These are phyloP conservation scores for Macrobrachium rosenbergii DNA, from an alignment of 1,140 invertebrate genomes.

Conservation along the genomic window DNA sequence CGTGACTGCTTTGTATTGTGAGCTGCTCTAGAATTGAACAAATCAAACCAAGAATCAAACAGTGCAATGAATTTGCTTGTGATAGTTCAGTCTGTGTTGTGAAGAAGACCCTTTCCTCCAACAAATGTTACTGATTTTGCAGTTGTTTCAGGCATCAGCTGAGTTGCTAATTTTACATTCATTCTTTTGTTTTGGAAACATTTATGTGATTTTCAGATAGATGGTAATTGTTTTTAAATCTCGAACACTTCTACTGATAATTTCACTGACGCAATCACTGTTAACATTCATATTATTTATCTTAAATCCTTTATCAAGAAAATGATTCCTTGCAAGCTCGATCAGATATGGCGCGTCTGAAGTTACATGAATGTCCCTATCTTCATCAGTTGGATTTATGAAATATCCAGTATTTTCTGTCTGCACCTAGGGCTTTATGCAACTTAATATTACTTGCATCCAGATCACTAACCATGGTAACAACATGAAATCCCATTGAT, in stretches of 20 bases:
- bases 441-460: constrained; percentile 3
- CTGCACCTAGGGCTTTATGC: not conserved
- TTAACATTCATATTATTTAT: no score
- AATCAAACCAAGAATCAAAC: not conserved
- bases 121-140: not conserved
- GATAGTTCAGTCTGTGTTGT: not conserved
- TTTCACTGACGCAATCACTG: no score
- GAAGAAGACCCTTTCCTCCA: not conserved
- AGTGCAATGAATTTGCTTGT: constrained; percentile 14
- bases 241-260: not conserved
- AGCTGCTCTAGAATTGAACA: not conserved
- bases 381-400: not conserved
- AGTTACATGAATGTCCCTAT: not conserved
- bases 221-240: not conserved
- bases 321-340: not conserved
- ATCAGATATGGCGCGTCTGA: not conserved
- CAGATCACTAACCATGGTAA: not conserved
- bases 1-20: not conserved
- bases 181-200: constrained; percentile 9
- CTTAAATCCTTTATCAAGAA: no score
- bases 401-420: not conserved
- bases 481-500: not conserved
- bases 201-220: not conserved
- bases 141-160: constrained; percentile 21
- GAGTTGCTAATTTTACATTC: constrained; percentile 8